Conservation (phyloP, 2,113 vertebrate genomes). For the Notarius quadriscutis region DNA sequence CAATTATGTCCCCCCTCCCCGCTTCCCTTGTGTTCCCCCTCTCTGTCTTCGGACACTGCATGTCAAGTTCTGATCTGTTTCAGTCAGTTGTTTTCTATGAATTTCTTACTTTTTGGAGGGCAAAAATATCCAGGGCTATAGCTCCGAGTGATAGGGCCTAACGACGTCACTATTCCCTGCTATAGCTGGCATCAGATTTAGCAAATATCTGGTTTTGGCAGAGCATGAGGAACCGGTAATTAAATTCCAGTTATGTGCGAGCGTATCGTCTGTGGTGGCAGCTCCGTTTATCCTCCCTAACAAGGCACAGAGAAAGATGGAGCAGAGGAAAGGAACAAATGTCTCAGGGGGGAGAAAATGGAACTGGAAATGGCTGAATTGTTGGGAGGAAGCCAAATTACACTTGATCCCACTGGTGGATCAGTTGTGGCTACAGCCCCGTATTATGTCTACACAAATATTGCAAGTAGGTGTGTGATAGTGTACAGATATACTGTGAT, state of each 20-base stretch:
- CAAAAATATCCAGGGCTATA: too few species aligned
- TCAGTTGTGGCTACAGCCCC: constrained; percentile 7
- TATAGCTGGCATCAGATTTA: constrained; percentile 30
- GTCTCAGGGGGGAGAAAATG: constrained; percentile 5
- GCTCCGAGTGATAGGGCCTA: too few species aligned
- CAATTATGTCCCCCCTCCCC: too few species aligned
- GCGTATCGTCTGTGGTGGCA: constrained; percentile 42
- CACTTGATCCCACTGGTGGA: constrained; percentile 32
- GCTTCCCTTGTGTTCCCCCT: too few species aligned
- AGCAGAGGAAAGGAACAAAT: constrained; percentile 32
- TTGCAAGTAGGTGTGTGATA: background rate
- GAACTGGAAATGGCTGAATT: constrained; percentile 20
- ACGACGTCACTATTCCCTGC: background rate
- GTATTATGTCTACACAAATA: background rate
- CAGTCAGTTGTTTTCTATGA: too few species aligned
- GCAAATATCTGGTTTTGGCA: constrained; percentile 34
- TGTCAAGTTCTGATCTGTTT: too few species aligned
- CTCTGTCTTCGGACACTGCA: too few species aligned
- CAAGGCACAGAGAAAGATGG: constrained; percentile 13
- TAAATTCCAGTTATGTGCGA: constrained; percentile 39
- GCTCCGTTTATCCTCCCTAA: constrained; percentile 25
- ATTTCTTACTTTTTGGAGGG: too few species aligned
- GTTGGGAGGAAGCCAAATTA: constrained; percentile 33
- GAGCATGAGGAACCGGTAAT: constrained; percentile 40
- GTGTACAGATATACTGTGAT: background rate